phyloP scores from a whole-genome alignment of 2,113 vertebrate species.

The Ammodytes marinus region DNA sequence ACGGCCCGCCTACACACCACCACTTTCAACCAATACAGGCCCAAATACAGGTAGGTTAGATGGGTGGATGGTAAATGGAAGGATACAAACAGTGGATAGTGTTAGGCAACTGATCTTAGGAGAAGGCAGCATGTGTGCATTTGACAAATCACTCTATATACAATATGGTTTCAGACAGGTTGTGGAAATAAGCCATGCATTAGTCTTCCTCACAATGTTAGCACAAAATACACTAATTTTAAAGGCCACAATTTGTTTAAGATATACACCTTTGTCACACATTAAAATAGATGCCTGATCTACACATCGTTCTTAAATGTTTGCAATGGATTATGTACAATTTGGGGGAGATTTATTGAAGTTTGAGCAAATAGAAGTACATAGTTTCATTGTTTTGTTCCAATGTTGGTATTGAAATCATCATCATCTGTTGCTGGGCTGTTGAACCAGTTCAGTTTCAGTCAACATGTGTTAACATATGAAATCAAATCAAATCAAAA shows the following conservation, averaged over 20 bases:
- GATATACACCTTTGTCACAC: background rate
- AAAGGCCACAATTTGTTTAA: background rate
- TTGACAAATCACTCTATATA: background rate
- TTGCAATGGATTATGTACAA: background rate
- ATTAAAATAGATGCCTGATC: background rate
- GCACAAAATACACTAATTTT: background rate
- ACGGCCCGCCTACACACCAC: slow-evolving; percentile 44
- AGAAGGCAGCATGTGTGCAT: background rate
- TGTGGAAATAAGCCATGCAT: background rate
- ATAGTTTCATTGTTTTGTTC: background rate
- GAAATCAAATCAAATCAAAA: too few relatives aligned
- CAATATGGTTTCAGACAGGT: background rate
- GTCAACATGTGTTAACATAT: background rate
- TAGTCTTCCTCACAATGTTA: background rate
- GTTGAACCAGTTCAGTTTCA: background rate
- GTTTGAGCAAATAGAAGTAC: too few relatives aligned
- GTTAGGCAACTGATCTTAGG: background rate
- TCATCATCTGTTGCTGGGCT: too few relatives aligned
- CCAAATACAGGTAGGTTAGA: slow-evolving; percentile 70
- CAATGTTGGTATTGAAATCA: background rate
- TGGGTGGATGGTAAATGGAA: too few relatives aligned
- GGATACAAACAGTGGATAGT: background rate
- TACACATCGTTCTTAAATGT: background rate
- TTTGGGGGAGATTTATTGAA: too few relatives aligned
- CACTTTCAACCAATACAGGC: slow-evolving; percentile 64